A percentile compares a stretch with the other conserved stretches of the same genome.
Conservation (phyloP, 2,797 vertebrate species). For the Macropus fuliginosus region DNA sequence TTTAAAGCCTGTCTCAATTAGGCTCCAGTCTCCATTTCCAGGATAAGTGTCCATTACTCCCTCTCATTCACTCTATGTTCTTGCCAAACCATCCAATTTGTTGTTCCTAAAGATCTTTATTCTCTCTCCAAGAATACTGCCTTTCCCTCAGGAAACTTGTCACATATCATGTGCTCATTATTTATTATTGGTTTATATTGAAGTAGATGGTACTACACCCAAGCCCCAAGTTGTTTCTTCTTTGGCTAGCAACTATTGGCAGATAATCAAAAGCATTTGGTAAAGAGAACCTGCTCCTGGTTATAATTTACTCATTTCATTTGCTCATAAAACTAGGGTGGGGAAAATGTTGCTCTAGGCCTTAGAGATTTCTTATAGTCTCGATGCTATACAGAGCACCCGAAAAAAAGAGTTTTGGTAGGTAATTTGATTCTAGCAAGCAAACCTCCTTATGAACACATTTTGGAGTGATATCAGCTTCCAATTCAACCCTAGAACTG, state of each 20-base stretch:
- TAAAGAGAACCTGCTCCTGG: neutral
- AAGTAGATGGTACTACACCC: neutral
- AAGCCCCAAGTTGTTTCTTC: neutral
- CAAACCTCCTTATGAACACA: neutral
- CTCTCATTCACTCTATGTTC: neutral
- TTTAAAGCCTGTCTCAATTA: neutral
- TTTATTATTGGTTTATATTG: neutral
- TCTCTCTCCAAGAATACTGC: neutral
- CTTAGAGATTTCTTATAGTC: neutral
- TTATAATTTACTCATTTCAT: neutral
- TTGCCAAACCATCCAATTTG: neutral
- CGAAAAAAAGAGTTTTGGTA: neutral
- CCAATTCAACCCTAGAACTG: neutral
- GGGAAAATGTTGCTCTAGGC: neutral
- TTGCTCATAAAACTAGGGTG: neutral
- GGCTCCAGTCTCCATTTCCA: neutral
- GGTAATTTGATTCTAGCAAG: neutral
- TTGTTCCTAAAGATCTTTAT: neutral
- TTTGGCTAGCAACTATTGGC: neutral
- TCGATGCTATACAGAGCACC: neutral
- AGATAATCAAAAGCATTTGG: neutral
- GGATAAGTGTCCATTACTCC: neutral
- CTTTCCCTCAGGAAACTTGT: neutral
- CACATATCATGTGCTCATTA: neutral
- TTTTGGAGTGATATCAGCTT: neutral